Conservation (phyloP, 2,888 invertebrate species). For the Eledona agricola region DNA sequence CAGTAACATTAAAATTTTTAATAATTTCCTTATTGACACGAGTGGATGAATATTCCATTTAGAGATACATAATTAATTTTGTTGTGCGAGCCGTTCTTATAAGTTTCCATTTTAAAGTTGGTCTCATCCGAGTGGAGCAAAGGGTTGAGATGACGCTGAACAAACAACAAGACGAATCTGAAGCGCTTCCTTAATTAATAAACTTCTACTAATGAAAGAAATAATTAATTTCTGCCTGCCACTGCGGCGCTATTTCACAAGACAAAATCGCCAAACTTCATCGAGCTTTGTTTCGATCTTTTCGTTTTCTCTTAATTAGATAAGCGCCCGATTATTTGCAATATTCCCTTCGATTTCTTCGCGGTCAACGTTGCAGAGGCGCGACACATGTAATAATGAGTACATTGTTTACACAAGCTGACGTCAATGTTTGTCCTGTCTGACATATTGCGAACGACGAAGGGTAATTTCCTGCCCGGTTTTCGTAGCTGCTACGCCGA, state of each 20-base stretch:
- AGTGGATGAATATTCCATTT: conserved; percentile 55
- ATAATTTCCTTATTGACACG: conserved; percentile 39
- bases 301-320: neutral
- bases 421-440: conserved; percentile 62
- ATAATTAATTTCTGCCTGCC: conserved; percentile 64
- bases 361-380: conserved; percentile 38
- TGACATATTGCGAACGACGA: conserved; percentile 62
- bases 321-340: conserved; percentile 9
- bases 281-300: conserved; percentile 30
- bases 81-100: conserved; percentile 54
- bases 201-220: conserved; percentile 65
- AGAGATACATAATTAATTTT: conserved; percentile 62
- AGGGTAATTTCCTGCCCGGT: conserved; percentile 61
- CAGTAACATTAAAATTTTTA: conserved; percentile 34
- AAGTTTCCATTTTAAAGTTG: conserved; percentile 62
- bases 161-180: conserved; percentile 62
- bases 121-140: conserved; percentile 59
- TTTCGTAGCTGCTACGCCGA: conserved; percentile 38
- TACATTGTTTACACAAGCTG: conserved; percentile 56
- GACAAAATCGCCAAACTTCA: conserved; percentile 40
- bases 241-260: conserved; percentile 55
- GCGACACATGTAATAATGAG: conserved; percentile 54
- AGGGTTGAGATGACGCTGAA: conserved; percentile 63
- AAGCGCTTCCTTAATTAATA: conserved; percentile 65
- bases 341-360: conserved; percentile 30